Evolutionary conservation across 2,113 vertebrate species (phyloP).

Genomic region (Saguinus midas): DNA sequence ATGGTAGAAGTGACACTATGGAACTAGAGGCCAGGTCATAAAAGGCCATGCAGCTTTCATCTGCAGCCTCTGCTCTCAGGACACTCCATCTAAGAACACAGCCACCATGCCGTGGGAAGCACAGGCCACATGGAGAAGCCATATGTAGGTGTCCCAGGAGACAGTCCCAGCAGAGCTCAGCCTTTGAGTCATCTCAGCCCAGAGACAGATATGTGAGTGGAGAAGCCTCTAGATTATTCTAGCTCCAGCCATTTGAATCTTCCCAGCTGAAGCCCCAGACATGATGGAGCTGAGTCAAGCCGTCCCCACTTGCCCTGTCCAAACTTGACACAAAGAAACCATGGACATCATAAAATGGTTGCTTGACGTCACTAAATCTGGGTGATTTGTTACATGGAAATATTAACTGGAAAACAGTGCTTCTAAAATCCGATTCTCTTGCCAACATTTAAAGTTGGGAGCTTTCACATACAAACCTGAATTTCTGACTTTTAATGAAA

Average conservation of each 20-base stretch:
- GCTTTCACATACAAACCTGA: constrained; percentile 41
- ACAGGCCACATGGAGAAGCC: constrained; percentile 33
- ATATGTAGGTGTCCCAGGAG: neutral
- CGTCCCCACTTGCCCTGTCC: neutral
- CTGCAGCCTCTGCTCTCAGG: neutral
- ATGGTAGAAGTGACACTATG: neutral
- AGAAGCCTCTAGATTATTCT: constrained; percentile 50
- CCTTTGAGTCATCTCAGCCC: constrained; percentile 46
- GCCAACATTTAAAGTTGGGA: constrained; percentile 46
- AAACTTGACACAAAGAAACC: constrained; percentile 35
- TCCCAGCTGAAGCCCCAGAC: constrained; percentile 65
- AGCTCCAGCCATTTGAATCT: neutral
- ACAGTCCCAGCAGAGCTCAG: neutral
- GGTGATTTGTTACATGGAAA: constrained; percentile 50
- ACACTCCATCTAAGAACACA: neutral
- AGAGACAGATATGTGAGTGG: constrained; percentile 10
- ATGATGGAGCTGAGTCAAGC: neutral
- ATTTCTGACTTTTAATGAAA: constrained; percentile 50
- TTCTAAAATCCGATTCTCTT: neutral
- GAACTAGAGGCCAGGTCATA: neutral
- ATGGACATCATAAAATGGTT: constrained; percentile 3
- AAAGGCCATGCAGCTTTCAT: neutral
- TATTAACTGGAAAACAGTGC: constrained; percentile 44
- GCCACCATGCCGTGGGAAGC: neutral
- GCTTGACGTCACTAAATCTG: constrained; percentile 48